Evolutionary conservation across 2,797 vertebrate species (phyloP).

Genomic region (Tadarida brasiliensis): DNA sequence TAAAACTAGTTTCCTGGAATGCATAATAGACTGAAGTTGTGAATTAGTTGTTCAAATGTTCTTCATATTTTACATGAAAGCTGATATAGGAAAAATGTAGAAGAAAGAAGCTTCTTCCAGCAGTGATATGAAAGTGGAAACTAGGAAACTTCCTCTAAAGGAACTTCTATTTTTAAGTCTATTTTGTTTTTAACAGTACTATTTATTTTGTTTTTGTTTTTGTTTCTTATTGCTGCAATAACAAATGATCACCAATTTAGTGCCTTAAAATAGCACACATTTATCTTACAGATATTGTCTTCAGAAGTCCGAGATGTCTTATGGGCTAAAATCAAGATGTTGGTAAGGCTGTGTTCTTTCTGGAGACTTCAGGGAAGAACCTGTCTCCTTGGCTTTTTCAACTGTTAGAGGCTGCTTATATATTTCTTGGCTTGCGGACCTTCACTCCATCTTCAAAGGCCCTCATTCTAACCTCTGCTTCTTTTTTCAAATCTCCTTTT

Average conservation of each 20-base stretch:
- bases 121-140: background rate
- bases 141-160: background rate
- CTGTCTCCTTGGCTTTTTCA: background rate
- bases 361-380: background rate
- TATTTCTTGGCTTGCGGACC: background rate
- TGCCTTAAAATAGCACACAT: background rate
- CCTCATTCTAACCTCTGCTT: background rate
- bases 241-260: background rate
- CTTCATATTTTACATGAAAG: background rate
- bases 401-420: background rate
- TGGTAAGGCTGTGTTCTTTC: background rate
- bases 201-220: slow-evolving; percentile 8
- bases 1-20: background rate
- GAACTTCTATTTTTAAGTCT: background rate
- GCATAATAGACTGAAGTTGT: background rate
- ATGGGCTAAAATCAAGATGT: background rate
- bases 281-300: background rate
- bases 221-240: background rate
- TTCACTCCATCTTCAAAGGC: background rate
- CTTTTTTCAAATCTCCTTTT: background rate
- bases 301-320: background rate
- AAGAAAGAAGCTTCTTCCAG: background rate
- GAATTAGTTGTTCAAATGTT: background rate
- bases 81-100: background rate
- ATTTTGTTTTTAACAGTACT: background rate